Evolutionary conservation across 2,888 invertebrate species (phyloP), one percentile per base, ranked within the genome.

Genomic region (Augiades crinisus): DNA sequence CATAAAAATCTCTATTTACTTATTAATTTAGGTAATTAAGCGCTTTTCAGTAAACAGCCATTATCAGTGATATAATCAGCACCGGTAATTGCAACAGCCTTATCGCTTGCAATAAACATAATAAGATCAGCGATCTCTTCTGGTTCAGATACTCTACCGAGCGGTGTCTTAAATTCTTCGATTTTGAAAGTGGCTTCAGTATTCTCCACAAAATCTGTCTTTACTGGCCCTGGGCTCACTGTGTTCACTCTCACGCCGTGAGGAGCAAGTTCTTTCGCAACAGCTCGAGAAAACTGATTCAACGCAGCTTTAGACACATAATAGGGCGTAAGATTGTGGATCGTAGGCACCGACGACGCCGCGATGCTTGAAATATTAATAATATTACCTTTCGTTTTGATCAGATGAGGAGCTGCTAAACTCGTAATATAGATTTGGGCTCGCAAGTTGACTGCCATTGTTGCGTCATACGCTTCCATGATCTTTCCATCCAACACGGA

Each of bases 141-240:
- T 0, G 68, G 47, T 1, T 72, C 72, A 1, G 62, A 57, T 0
- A 71, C 43, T 41, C 64, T 67, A 0, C 59, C 58, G 7, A 71
- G 54, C 2, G 66, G 60, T 17, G 63, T 60, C 1, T 13, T 14
- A 8, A 58, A 7, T 3, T 57, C 30, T 1, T 30, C 30, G 5
- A 3, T 12, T 5, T 10, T n/a, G 12, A 30, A 30, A 12, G 4
- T 12, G 2, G 30, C 30, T 30, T 5, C 30, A 5, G 12, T n/a
- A 6, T 30, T 30, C 2, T 54, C 51, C 14, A 70, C 8, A 16
- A 77, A 59, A 31, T 68, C 67, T 0, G 75, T 73, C 2, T 56
- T 93, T 0, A 93, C 91, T 0, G 95, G 94, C 7, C 95, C 95
- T 14, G 95, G 95, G 67, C 93, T 93, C 0, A 95, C 92, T 33